Percentiles rank a stretch among this genome's conserved stretches.
phyloP scores from a whole-genome alignment of 2,113 vertebrate species.

The Anas platyrhynchos region DNA sequence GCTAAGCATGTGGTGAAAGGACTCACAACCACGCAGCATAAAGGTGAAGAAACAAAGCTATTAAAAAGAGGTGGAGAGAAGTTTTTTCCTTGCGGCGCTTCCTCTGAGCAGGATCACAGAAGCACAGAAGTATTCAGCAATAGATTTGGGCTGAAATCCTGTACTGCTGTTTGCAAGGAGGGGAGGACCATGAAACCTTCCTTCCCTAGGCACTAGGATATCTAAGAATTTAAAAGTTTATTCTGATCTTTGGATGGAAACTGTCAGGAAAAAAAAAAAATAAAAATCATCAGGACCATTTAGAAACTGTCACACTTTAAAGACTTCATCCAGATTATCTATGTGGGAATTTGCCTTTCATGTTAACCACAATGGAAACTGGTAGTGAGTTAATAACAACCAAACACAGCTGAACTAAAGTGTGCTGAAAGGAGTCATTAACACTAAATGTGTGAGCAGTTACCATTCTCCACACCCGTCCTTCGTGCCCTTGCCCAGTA shows the following conservation, averaged over 20 bases:
- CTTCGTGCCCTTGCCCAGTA: background rate
- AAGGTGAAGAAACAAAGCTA: background rate
- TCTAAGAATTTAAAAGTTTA: background rate
- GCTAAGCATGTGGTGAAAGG: background rate
- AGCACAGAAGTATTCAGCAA: background rate
- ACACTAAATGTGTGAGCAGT: background rate
- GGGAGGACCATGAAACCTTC: background rate
- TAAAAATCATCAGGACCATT: background rate
- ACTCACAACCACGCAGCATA: fast-evolving
- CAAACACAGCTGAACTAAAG: background rate
- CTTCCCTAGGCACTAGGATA: background rate
- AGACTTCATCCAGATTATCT: background rate
- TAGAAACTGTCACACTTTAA: background rate
- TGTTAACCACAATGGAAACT: background rate
- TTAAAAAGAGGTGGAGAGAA: background rate
- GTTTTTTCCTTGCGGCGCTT: fast-evolving
- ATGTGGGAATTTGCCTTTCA: background rate
- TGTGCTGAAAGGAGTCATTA: background rate
- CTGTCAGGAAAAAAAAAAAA: background rate
- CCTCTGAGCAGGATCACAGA: background rate
- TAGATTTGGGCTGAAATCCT: background rate
- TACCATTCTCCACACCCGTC: background rate
- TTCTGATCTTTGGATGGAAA: background rate
- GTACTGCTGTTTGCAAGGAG: fast-evolving
- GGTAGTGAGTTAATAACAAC: background rate